Conservation (phyloP, 2,888 invertebrate species). For the Gymnosoma rotundatum region DNA sequence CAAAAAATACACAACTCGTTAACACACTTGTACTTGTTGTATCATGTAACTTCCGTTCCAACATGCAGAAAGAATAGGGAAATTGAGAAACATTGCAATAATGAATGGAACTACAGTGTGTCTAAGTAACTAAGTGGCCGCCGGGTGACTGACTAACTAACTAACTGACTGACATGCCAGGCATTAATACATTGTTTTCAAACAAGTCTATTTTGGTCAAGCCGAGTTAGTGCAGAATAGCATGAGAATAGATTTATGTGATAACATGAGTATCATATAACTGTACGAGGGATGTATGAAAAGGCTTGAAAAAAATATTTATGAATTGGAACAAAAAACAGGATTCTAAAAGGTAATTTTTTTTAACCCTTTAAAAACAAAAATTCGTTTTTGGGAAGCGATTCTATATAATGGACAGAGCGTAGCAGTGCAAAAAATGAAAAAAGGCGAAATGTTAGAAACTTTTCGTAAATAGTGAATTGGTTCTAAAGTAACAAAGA, state of each 20-base stretch:
- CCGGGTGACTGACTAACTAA: no score
- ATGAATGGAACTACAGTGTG: constrained; percentile 32
- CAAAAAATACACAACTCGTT: neutral
- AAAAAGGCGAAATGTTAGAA: no score
- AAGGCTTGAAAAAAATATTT: neutral
- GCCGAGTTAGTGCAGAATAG: neutral
- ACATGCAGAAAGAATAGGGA: constrained; percentile 4
- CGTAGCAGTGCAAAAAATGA: no score
- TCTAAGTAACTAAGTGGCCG: neutral
- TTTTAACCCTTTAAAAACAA: no score
- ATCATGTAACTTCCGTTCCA: constrained; percentile 51
- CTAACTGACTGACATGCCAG: neutral
- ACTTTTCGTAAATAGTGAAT: no score
- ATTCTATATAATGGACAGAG: no score
- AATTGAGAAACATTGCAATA: constrained; percentile 28
- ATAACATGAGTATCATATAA: constrained; percentile 14
- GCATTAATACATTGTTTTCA: constrained; percentile 33
- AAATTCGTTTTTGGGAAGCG: no score
- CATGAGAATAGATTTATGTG: neutral
- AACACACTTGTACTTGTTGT: constrained; percentile 19
- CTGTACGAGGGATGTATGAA: neutral
- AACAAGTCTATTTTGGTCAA: constrained; percentile 31
- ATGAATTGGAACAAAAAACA: no score
- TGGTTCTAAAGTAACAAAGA: no score
- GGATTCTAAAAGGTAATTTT: no score